These are phyloP conservation scores for Brachypteracias leptosomus DNA, from an alignment of 2,113 vertebrate species.

Conservation along the genomic window DNA sequence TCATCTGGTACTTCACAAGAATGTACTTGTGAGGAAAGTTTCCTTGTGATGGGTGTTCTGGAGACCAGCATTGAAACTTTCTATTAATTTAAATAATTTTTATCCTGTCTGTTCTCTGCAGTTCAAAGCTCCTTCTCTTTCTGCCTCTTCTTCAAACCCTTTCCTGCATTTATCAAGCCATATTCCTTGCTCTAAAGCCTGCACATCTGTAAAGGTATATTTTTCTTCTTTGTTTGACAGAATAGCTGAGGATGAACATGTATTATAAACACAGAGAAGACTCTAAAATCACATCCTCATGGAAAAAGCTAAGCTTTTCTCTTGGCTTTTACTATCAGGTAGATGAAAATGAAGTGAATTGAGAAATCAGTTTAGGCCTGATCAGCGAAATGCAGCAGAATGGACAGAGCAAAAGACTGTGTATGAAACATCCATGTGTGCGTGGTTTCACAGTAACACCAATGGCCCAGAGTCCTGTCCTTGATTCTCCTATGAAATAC, in stretches of 20 bases:
- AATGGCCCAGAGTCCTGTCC: not conserved
- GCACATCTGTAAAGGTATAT: not conserved
- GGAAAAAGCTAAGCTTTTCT: not conserved
- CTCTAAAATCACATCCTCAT: not conserved
- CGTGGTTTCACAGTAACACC: not conserved
- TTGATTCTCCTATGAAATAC: not conserved
- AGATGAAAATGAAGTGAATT: not conserved
- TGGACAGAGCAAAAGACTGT: not conserved
- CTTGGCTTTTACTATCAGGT: not conserved
- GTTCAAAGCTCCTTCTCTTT: not conserved
- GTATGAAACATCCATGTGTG: not conserved
- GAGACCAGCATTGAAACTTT: not conserved
- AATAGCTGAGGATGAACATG: not conserved
- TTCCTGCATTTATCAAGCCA: not conserved
- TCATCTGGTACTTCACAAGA: not conserved
- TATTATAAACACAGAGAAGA: not conserved
- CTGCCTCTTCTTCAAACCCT: not conserved
- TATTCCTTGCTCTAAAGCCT: not conserved
- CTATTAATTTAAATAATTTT: not conserved
- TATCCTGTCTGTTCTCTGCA: not conserved
- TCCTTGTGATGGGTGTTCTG: not conserved
- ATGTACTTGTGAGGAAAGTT: rapidly evolving
- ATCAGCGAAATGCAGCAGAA: not conserved
- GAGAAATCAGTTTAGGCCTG: not conserved
- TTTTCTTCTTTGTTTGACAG: not conserved